Conservation (phyloP, 2,888 invertebrate species). For the Pyrocoelia pectoralis region DNA sequence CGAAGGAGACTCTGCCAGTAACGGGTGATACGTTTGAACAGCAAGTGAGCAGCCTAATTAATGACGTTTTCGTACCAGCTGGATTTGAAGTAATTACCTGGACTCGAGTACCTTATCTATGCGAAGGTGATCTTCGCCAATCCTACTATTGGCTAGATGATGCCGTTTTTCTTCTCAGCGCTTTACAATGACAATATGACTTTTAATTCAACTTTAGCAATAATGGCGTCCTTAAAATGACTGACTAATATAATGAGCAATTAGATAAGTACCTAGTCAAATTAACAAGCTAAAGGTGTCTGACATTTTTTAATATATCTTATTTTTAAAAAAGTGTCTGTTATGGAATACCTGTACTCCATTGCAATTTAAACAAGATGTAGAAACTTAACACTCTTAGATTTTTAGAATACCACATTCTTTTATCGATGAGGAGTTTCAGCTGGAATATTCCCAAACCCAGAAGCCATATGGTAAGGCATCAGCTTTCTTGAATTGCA, state of each 20-base stretch:
- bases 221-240: background rate
- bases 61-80: slow-evolving; percentile 67
- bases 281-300: background rate
- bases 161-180: slow-evolving; percentile 82
- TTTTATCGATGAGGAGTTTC: no score
- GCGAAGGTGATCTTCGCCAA: slow-evolving; percentile 94
- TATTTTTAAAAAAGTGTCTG: no score
- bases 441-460: no score
- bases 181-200: slow-evolving; percentile 35
- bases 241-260: slow-evolving; percentile 5
- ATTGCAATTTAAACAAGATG: no score
- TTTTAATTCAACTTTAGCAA: background rate
- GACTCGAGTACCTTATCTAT: slow-evolving; percentile 93
- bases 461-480: no score
- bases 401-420: no score
- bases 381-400: no score
- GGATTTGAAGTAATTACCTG: slow-evolving; percentile 83
- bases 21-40: slow-evolving; percentile 76
- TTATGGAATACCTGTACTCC: no score
- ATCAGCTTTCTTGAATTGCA: no score
- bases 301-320: no score
- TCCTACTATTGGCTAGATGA: slow-evolving; percentile 93
- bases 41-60: slow-evolving; percentile 78
- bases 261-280: background rate
- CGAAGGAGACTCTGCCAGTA: slow-evolving; percentile 74